Evolutionary conservation across 1,140 invertebrate genomes (phyloP), one percentile per base, ranked within the genome.

Genomic region (Drosophila setifemur): DNA sequence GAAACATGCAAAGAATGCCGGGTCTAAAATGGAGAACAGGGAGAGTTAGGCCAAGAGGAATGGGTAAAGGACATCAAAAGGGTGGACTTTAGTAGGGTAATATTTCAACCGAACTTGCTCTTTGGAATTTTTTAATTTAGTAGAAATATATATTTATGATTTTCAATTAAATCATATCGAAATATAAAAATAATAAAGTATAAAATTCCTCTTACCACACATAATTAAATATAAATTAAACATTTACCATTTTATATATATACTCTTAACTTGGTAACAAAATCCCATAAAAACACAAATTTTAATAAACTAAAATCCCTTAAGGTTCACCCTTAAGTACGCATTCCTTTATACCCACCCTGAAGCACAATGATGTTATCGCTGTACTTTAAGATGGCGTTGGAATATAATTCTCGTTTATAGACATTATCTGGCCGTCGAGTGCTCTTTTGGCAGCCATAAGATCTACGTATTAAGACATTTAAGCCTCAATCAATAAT

Each of bases 401-500:
- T 7, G 53, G 18, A 25, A 23, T 58, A 44, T 35, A 26, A 61
- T 44, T 61, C 44, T 19, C 14, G 19, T 23, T 16, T 12, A 44
- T 44, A 19, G 45, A 44, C 21, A 25, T 47, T 55, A 63, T 49
- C 16, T 49, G 39, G 21, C 12, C 48, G 14, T 5, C n/a, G 58
- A 54, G 57, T 28, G 49, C 47, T 29, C 37, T 29, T 61, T 50
- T 58, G 33, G 33, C 57, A 54, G 40, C 21, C 8, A 35, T 7
- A 40, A 76, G 69, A 85, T 63, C 49, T 58, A n/a, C n/a, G n/a
- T n/a, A n/a, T 63, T 71, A 63, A 45, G 25, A 50, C 35, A 71
- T 78, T 85, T 60, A 71, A 52, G 70, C 23, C 60, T 43, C 64
- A 79, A 85, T 74, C 79, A 85, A 83, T 83, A 83, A 68, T 63